Evolutionary conservation across 2,888 invertebrate genomes (phyloP).

Genomic region (Noctua fimbriata): DNA sequence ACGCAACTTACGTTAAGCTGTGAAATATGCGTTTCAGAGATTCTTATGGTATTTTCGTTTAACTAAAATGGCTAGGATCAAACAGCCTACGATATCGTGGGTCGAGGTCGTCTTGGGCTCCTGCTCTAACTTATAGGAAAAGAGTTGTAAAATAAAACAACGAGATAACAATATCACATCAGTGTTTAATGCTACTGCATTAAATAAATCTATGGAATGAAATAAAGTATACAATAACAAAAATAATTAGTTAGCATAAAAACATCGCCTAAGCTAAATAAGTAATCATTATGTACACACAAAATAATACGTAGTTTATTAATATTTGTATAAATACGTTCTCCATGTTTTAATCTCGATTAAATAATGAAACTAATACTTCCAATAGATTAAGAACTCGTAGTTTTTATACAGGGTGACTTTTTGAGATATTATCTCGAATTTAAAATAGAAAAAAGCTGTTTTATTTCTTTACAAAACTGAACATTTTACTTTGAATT

Average conservation of each 20-base stretch:
- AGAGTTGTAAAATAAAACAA: conserved; percentile 53
- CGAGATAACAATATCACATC: conserved; percentile 80
- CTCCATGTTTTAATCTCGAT: conserved; percentile 30
- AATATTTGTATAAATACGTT: conserved; percentile 25
- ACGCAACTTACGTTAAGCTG: neutral
- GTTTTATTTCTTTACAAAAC: neutral
- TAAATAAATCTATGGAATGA: conserved; percentile 85
- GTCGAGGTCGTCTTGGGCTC: too few relatives aligned
- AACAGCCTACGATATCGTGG: too few relatives aligned
- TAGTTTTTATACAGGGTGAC: neutral
- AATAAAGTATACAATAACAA: conserved; percentile 74
- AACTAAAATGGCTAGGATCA: too few relatives aligned
- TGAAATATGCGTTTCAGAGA: too few relatives aligned
- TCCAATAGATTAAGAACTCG: neutral
- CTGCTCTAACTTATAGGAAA: neutral
- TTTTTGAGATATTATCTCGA: neutral
- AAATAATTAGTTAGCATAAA: conserved; percentile 68
- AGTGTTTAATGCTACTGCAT: conserved; percentile 79
- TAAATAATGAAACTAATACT: conserved; percentile 11
- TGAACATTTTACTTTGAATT: neutral
- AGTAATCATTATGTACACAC: conserved; percentile 58
- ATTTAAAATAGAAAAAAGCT: too few relatives aligned
- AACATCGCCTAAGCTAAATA: conserved; percentile 67
- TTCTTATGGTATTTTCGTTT: too few relatives aligned
- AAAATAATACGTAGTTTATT: conserved; percentile 48